Conservation (phyloP, 2,113 vertebrate genomes). For the Mus spicilegus region DNA sequence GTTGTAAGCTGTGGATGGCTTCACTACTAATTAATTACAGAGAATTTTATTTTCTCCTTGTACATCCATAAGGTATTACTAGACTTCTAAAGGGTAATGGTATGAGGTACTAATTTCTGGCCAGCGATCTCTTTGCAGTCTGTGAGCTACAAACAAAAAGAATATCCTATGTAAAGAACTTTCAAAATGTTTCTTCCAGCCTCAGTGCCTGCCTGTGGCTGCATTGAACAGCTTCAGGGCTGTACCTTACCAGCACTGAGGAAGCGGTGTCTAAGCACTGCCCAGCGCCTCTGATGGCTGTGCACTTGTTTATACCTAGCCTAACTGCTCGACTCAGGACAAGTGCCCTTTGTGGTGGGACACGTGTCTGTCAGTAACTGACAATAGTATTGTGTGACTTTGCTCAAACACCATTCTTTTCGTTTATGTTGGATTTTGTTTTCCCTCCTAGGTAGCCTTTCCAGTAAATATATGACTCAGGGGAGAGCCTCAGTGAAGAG, state of each 20-base stretch:
- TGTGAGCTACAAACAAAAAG: not conserved
- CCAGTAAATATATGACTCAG: slow-evolving; percentile 91
- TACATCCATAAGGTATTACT: not conserved
- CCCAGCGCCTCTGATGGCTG: not conserved
- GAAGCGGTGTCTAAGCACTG: not conserved
- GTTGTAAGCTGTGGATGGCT: not conserved
- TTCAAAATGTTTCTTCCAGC: not conserved
- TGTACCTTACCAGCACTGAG: not conserved
- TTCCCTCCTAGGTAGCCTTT: slow-evolving; percentile 90
- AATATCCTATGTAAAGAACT: not conserved
- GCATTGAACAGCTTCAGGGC: not conserved
- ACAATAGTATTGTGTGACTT: slow-evolving; percentile 3
- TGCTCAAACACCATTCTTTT: slow-evolving; percentile 37
- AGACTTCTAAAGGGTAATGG: not conserved
- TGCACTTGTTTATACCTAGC: not conserved
- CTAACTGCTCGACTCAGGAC: slow-evolving; percentile 25
- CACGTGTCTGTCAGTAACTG: slow-evolving; percentile 17
- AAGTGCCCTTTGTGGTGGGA: not conserved
- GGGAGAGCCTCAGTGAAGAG: slow-evolving; percentile 91
- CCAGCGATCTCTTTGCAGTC: not conserved
- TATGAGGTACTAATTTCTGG: not conserved
- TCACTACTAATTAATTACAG: not conserved
- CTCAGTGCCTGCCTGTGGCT: not conserved
- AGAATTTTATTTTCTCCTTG: slow-evolving; percentile 48
- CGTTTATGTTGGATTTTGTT: slow-evolving; percentile 77